Evolutionary conservation across 2,113 vertebrate genomes (phyloP).

Genomic region (Elachura formosa): DNA sequence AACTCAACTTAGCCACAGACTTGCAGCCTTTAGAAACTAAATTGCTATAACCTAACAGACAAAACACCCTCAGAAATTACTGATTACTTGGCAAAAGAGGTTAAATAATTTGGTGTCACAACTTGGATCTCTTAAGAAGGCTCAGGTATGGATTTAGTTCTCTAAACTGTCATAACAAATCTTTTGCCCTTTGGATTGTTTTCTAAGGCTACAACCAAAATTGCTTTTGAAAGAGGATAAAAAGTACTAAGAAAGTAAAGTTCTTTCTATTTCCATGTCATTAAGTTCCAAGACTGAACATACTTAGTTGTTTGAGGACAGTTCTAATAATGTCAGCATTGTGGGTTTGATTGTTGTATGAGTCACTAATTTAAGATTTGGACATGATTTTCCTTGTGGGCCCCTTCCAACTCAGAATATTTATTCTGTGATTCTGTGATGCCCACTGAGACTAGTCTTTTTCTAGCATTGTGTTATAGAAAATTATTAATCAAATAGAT

Average conservation of each 20-base stretch:
- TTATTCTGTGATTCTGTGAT: background rate
- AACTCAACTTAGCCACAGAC: background rate
- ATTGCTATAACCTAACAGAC: background rate
- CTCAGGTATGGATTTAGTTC: background rate
- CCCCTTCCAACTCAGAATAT: background rate
- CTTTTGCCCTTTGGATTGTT: background rate
- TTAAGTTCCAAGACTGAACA: background rate
- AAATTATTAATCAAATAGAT: background rate
- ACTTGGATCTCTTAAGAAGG: background rate
- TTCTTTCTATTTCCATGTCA: background rate
- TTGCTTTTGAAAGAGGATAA: background rate
- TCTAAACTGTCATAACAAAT: background rate
- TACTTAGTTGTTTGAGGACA: background rate
- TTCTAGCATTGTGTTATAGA: background rate
- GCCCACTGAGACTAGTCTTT: background rate
- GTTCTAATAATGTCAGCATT: background rate
- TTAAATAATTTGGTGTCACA: background rate
- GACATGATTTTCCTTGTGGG: background rate
- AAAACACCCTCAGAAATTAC: background rate
- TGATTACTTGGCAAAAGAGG: background rate
- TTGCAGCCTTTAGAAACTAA: background rate
- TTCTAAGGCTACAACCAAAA: background rate
- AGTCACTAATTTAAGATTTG: background rate
- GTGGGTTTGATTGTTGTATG: too few relatives aligned
- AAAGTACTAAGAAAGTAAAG: background rate